These are phyloP conservation scores for Odobenus rosmarus DNA, from an alignment of 2,113 vertebrate genomes.

Conservation along the genomic window DNA sequence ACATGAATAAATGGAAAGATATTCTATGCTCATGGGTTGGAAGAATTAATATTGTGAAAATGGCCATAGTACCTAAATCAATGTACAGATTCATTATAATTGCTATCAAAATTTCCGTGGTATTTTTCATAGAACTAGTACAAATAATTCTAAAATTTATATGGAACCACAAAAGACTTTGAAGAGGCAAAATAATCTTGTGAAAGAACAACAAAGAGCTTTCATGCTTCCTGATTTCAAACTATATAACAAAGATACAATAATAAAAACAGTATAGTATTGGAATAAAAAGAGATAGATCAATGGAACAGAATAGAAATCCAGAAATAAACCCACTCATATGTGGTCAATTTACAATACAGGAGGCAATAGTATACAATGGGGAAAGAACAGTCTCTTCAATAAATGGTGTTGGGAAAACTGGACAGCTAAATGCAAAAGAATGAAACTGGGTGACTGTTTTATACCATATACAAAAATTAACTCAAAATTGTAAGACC, in stretches of 20 bases:
- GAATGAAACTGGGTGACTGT: neutral
- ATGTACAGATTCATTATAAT: neutral
- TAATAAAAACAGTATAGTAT: neutral
- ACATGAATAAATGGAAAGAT: neutral
- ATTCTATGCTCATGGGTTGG: neutral
- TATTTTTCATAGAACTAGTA: neutral
- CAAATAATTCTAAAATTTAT: neutral
- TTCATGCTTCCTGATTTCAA: neutral
- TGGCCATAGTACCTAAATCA: neutral
- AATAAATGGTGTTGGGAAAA: neutral
- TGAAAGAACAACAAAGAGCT: neutral
- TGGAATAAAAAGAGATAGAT: neutral
- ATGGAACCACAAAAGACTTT: neutral
- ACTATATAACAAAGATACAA: neutral
- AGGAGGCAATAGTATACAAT: neutral
- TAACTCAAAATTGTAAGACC: neutral
- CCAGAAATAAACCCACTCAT: neutral
- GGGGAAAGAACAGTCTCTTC: neutral
- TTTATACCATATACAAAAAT: neutral
- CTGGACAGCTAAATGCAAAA: neutral
- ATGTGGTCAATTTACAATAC: neutral
- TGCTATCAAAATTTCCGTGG: neutral
- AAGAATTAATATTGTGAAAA: neutral
- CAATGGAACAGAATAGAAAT: neutral
- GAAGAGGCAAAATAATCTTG: neutral